Percentiles rank a stretch among this genome's conserved stretches.
Conservation (phyloP, 2,797 vertebrate genomes). For the Xenentodon cancila region DNA sequence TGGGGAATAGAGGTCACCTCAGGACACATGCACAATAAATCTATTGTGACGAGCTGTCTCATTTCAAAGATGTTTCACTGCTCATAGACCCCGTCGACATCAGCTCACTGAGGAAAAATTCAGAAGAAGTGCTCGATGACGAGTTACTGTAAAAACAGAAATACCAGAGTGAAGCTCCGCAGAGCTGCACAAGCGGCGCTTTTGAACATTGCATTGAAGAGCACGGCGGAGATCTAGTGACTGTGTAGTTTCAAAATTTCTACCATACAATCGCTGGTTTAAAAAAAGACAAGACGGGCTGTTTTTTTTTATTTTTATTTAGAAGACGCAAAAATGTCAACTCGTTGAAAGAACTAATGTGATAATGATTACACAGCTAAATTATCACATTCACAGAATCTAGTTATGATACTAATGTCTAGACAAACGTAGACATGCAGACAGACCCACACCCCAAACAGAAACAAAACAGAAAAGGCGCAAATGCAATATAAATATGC, state of each 20-base stretch:
- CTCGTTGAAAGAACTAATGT: too few species aligned
- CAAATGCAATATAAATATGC: slow-evolving; percentile 11
- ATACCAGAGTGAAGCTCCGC: slow-evolving; percentile 1
- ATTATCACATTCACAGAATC: slow-evolving; percentile 7
- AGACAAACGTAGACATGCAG: slow-evolving; percentile 28
- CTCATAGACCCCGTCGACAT: slow-evolving; percentile 19
- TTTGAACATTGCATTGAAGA: slow-evolving; percentile 1
- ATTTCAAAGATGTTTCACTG: neutral
- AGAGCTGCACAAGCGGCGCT: slow-evolving; percentile 12
- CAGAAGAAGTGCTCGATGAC: slow-evolving; percentile 35
- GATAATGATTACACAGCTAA: neutral
- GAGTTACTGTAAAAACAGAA: slow-evolving; percentile 31
- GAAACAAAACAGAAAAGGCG: slow-evolving; percentile 23
- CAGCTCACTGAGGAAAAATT: slow-evolving; percentile 14
- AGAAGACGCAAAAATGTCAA: too few species aligned
- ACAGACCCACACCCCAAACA: slow-evolving; percentile 9
- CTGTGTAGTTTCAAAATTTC: too few species aligned
- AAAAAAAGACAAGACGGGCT: too few species aligned
- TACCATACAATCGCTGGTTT: too few species aligned
- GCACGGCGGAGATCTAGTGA: too few species aligned
- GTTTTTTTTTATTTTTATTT: too few species aligned
- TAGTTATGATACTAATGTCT: slow-evolving; percentile 11
- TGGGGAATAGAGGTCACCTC: slow-evolving; percentile 68
- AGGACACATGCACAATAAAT: slow-evolving; percentile 72
- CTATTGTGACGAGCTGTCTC: slow-evolving; percentile 61